Evolutionary conservation across 2,797 vertebrate species (phyloP).

Genomic region (Paguma larvata): DNA sequence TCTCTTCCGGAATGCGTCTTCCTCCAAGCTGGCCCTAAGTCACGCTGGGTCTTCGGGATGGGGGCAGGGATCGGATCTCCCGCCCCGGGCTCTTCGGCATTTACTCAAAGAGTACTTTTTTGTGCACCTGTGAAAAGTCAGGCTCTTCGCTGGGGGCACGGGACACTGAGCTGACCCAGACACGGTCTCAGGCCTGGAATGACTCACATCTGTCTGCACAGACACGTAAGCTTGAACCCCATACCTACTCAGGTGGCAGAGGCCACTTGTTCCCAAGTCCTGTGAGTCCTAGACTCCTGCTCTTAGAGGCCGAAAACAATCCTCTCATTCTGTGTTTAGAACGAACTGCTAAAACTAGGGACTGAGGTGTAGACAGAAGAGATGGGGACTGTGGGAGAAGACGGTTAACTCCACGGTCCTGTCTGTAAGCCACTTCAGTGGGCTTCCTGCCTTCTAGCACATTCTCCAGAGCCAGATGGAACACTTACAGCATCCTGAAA

Average conservation of each 20-base stretch:
- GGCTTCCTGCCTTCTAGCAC: not conserved
- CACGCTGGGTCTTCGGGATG: not conserved
- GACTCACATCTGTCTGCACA: not conserved
- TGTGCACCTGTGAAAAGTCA: not conserved
- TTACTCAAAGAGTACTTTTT: not conserved
- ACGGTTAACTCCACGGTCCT: not conserved
- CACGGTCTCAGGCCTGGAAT: not conserved
- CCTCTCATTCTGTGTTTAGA: not conserved
- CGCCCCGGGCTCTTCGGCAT: not conserved
- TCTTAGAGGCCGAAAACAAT: not conserved
- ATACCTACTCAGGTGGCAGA: not conserved
- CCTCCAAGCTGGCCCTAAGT: not conserved
- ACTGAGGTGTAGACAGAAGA: not conserved
- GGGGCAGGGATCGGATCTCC: not conserved
- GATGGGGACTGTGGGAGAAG: not conserved
- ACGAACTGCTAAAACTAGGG: not conserved
- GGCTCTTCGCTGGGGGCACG: not conserved
- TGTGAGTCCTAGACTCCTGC: not conserved
- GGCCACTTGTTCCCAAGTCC: not conserved
- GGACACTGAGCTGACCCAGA: not conserved
- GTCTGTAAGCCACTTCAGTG: not conserved
- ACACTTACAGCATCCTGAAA: constrained; percentile 97
- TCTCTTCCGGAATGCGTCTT: constrained; percentile 15
- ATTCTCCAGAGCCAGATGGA: not conserved
- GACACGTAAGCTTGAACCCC: not conserved